Evolutionary conservation across 2,888 invertebrate genomes (phyloP), one percentile per base, ranked within the genome.

Genomic region (Bruchidius siliquastri): DNA sequence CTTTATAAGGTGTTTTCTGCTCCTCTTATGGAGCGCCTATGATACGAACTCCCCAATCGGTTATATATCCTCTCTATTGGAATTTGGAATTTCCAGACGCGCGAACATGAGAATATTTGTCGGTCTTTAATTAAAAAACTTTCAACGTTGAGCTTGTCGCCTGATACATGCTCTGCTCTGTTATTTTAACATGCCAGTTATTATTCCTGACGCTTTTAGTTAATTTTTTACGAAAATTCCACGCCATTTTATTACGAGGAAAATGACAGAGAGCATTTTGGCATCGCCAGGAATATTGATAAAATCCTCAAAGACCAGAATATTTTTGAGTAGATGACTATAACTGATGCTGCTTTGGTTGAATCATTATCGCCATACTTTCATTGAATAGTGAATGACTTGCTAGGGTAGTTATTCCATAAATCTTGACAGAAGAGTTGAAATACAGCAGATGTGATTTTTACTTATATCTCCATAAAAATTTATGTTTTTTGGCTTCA

Each of bases 61-160:
- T 49, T 49, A 49, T 49, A 49, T 49, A 49, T 49, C 73, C 73
- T 73, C 72, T 75, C 75, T 75, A 72, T 74, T 73, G 77, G 77
- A 73, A 75, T 75, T 75, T 49, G 49, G 49, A 49, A 49, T 49
- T 49, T 49, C 49, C 49, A 49, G 49, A 49, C 8, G 49, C 49
- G 49, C 18, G 3, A 49, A 71, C 73, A 70, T 69, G 71, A 49
- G 73, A 30, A 68, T 67, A 69, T 71, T 71, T 71, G 69, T 32
- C 26, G 68, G 71, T 73, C 73, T 71, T 73, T 73, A 73, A 73
- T 73, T 73, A 73, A 71, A 73, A 73, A 71, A 30, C 32, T n/a
- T 22, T 70, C 20, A 69, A 32, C 49, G 49, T 13, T 49, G 49
- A 49, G 49, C 49, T 49, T 49, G 49, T 49, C 49, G 49, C 49